phyloP scores from a whole-genome alignment of 2,797 vertebrate species.

The Pipistrellus nathusii region DNA sequence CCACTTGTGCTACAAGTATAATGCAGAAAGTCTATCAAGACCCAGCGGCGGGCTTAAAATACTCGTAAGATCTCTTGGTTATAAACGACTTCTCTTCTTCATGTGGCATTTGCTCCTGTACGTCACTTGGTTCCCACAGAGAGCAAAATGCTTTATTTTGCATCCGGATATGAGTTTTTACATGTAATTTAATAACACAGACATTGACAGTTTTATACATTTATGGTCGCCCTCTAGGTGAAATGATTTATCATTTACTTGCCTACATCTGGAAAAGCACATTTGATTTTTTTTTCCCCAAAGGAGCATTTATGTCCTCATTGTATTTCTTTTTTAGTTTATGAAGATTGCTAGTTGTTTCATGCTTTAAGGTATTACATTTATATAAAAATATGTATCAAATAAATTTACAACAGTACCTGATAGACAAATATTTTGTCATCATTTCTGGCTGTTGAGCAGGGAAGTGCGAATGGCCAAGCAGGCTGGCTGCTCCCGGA shows the following conservation, averaged over 20 bases:
- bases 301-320: slow-evolving; percentile 50
- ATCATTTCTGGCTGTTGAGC: slow-evolving; percentile 41
- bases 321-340: slow-evolving; percentile 66
- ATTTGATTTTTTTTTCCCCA: slow-evolving; percentile 54
- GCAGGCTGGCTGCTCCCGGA: background rate
- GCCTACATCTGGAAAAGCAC: slow-evolving; percentile 62
- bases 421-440: slow-evolving; percentile 8
- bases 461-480: background rate
- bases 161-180: slow-evolving; percentile 61
- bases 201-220: slow-evolving; percentile 54
- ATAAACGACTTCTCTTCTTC: slow-evolving; percentile 61
- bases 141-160: slow-evolving; percentile 72
- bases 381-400: slow-evolving; percentile 57
- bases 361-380: slow-evolving; percentile 53
- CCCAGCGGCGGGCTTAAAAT: slow-evolving; percentile 76
- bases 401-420: slow-evolving; percentile 24
- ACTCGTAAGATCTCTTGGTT: slow-evolving; percentile 74
- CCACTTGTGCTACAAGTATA: slow-evolving; percentile 72
- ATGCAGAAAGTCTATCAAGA: slow-evolving; percentile 72
- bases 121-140: slow-evolving; percentile 43
- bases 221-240: slow-evolving; percentile 30
- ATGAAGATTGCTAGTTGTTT: slow-evolving; percentile 47
- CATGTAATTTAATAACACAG: slow-evolving; percentile 44
- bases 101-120: slow-evolving; percentile 21
- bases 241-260: slow-evolving; percentile 70